Percentiles rank a stretch among this genome's conserved stretches.
Evolutionary conservation across 2,888 invertebrate species (phyloP).

Genomic region (Hydroisotoma schaefferi): DNA sequence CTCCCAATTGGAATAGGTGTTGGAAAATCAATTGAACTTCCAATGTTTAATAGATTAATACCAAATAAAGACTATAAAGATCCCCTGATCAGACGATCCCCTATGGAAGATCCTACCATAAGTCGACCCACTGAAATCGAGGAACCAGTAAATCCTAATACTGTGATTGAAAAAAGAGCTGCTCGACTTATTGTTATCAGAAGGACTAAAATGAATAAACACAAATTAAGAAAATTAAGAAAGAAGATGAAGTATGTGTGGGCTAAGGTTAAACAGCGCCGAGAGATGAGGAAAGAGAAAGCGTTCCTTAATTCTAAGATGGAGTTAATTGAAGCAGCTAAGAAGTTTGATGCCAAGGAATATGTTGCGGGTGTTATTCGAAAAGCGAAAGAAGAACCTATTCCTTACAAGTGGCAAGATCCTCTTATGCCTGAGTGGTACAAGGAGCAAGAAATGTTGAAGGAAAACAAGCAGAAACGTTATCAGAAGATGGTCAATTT

Average conservation of each 20-base stretch:
- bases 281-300: constrained; percentile 73
- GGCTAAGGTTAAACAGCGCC: constrained; percentile 65
- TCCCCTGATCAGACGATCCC: neutral
- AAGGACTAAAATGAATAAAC: constrained; percentile 80
- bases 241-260: constrained; percentile 74
- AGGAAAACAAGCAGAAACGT: constrained; percentile 22
- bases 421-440: constrained; percentile 65
- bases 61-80: constrained; percentile 1
- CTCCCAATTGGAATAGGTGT: no score
- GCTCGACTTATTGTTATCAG: constrained; percentile 71
- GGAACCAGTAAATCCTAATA: neutral
- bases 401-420: constrained; percentile 57
- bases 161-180: constrained; percentile 62
- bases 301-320: constrained; percentile 69
- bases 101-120: neutral
- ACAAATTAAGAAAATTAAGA: constrained; percentile 73
- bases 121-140: constrained; percentile 1
- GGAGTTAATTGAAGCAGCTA: constrained; percentile 66
- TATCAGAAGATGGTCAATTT: constrained; percentile 30
- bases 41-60: no score
- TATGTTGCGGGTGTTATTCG: constrained; percentile 66
- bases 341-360: constrained; percentile 69
- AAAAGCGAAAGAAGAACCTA: constrained; percentile 60
- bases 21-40: no score
- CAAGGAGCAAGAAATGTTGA: constrained; percentile 57